Percentiles rank a stretch among this genome's conserved stretches.
phyloP scores from a whole-genome alignment of 2,797 vertebrate species.

The Garrulus glandarius region DNA sequence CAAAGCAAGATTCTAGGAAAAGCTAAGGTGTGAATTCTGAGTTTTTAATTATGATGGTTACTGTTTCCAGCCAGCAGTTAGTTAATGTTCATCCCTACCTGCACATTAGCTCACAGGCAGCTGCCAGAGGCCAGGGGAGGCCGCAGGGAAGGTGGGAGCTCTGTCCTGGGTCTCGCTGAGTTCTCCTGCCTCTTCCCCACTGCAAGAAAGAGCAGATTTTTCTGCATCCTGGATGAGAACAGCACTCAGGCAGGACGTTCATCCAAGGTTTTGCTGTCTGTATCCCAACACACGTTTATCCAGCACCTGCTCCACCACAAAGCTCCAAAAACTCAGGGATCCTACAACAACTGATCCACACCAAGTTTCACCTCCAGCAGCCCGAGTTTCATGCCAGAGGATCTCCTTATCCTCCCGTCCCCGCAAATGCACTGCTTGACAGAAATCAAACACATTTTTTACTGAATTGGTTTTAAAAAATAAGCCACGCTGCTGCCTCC shows the following conservation, averaged over 20 bases:
- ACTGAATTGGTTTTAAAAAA: neutral
- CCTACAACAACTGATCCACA: neutral
- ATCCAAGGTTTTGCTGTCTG: neutral
- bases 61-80: neutral
- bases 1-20: neutral
- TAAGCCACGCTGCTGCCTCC: neutral
- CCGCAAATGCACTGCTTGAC: rapidly evolving
- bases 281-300: rapidly evolving
- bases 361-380: neutral
- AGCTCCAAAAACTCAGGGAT: neutral
- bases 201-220: neutral
- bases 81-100: neutral
- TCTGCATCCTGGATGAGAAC: neutral
- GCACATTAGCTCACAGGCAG: neutral
- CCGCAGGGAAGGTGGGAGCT: neutral
- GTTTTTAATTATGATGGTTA: neutral
- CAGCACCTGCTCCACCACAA: neutral
- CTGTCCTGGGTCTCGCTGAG: rapidly evolving
- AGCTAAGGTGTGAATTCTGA: neutral
- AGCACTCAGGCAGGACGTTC: neutral
- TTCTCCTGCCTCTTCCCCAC: neutral
- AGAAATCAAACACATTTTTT: rapidly evolving
- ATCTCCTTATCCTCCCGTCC: neutral
- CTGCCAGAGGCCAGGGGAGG: rapidly evolving
- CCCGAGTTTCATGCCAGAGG: neutral